Conservation (phyloP, 2,888 invertebrate species). For the Tanaodytes sp. region DNA sequence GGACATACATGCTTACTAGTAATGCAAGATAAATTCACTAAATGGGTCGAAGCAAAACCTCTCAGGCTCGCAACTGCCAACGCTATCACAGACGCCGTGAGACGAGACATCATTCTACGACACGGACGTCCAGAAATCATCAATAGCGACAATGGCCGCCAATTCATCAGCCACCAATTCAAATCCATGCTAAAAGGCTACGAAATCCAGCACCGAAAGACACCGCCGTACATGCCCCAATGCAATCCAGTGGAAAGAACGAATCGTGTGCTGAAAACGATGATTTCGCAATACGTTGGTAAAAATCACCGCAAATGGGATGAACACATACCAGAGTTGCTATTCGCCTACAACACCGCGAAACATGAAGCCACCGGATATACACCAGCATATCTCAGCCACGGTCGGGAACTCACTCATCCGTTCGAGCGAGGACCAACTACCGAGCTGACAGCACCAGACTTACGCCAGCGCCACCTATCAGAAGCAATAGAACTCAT, state of each 20-base stretch:
- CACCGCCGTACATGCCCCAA: constrained; percentile 60
- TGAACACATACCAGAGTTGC: constrained; percentile 44
- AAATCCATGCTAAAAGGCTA: neutral
- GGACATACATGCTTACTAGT: constrained; percentile 6
- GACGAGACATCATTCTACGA: constrained; percentile 1
- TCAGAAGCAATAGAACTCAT: neutral
- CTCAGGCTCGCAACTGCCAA: neutral
- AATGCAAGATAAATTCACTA: constrained; percentile 8
- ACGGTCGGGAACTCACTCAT: constrained; percentile 37
- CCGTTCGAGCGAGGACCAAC: neutral
- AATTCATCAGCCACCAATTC: constrained; percentile 10
- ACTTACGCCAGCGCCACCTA: too few relatives aligned
- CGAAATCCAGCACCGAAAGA: constrained; percentile 46
- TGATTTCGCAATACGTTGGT: constrained; percentile 61
- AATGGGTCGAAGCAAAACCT: constrained; percentile 16
- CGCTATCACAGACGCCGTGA: neutral
- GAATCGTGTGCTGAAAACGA: constrained; percentile 62
- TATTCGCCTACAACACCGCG: constrained; percentile 56
- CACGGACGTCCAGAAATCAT: constrained; percentile 11
- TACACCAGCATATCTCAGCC: constrained; percentile 56
- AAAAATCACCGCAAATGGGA: constrained; percentile 60
- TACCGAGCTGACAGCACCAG: too few relatives aligned
- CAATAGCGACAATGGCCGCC: constrained; percentile 18
- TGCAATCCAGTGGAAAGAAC: constrained; percentile 63
- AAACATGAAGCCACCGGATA: constrained; percentile 50